Conservation (phyloP, 2,797 vertebrate species). For the Melanotaenia nigrans region DNA sequence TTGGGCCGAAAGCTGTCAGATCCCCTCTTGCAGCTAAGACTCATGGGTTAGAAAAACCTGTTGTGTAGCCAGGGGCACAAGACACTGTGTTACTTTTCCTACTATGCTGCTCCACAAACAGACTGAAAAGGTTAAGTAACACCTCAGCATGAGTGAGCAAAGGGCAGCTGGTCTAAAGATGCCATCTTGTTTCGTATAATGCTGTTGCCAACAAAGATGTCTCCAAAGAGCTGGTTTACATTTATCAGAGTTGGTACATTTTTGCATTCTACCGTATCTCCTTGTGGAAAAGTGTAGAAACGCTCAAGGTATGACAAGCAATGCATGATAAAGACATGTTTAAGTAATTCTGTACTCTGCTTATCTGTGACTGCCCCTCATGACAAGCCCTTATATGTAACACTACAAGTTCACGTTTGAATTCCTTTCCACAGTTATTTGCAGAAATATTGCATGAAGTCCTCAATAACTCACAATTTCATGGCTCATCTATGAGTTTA, state of each 20-base stretch:
- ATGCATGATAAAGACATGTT: not conserved
- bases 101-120: slow-evolving; percentile 28
- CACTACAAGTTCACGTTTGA: not conserved
- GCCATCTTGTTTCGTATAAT: slow-evolving; percentile 29
- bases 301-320: not conserved
- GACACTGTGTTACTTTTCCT: slow-evolving; percentile 41
- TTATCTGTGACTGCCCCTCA: not conserved
- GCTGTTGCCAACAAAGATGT: slow-evolving; percentile 5
- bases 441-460: not conserved
- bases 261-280: not conserved
- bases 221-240: slow-evolving; percentile 2
- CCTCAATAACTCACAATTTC: not conserved
- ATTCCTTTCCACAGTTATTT: not conserved
- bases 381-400: not conserved
- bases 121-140: slow-evolving; percentile 52
- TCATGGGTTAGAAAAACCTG: slow-evolving; percentile 60
- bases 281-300: not conserved
- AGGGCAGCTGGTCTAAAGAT: slow-evolving; percentile 27
- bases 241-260: not conserved
- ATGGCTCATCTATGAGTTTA: not conserved
- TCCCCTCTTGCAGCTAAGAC: slow-evolving; percentile 56
- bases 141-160: slow-evolving; percentile 29
- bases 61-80: slow-evolving; percentile 41
- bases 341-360: not conserved
- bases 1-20: slow-evolving; percentile 52